phyloP scores from a whole-genome alignment of 2,797 vertebrate genomes.

The Emys orbicularis region DNA sequence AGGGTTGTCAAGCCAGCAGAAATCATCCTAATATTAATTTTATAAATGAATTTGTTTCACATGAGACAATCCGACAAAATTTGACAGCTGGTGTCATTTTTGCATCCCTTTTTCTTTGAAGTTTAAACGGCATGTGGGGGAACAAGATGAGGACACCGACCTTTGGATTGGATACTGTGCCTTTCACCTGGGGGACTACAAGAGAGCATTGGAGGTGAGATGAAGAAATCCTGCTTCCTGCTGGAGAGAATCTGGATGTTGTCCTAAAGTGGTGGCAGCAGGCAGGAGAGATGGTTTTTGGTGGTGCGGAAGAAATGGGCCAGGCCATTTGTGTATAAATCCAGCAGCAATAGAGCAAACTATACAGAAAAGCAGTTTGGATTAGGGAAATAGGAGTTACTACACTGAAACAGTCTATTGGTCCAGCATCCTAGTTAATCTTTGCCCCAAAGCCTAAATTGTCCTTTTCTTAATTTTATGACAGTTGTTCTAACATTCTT shows the following conservation, averaged over 20 bases:
- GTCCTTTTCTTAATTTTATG: not conserved
- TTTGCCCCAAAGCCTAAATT: not conserved
- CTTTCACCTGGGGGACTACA: conserved; percentile 96
- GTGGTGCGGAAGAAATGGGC: not conserved
- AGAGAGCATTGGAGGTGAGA: conserved; percentile 93
- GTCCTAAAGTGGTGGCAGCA: not conserved
- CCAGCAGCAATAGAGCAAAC: not conserved
- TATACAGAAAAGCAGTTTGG: not conserved
- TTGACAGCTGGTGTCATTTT: conserved; percentile 3
- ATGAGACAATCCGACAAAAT: not conserved
- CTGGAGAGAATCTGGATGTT: not conserved
- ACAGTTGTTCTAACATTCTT: not conserved
- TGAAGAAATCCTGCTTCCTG: not conserved
- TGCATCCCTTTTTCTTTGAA: conserved; percentile 61
- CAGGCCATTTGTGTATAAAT: not conserved
- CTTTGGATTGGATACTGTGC: conserved; percentile 96
- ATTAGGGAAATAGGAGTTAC: not conserved
- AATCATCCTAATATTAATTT: not conserved
- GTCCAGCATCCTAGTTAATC: not conserved
- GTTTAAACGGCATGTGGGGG: conserved; percentile 93
- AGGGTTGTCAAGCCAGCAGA: not conserved
- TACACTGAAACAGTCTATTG: not conserved
- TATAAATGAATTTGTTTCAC: not conserved
- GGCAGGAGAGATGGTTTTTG: not conserved
- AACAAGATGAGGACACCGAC: conserved; percentile 88